Evolutionary conservation across 2,888 invertebrate genomes (phyloP).

Genomic region (Acanthosepion lycidas): DNA sequence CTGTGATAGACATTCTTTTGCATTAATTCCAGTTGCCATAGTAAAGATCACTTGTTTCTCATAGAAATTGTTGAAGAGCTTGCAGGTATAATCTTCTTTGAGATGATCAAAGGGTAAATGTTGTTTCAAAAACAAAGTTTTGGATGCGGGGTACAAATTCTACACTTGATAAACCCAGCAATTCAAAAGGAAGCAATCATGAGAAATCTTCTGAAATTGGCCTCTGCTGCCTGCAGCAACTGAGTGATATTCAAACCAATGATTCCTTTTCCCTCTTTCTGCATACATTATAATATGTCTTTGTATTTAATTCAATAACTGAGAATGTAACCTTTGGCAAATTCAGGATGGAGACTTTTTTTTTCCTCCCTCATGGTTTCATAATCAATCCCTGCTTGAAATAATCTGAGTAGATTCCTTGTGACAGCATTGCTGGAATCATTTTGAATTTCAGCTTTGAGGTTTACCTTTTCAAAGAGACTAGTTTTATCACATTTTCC

Average conservation of each 20-base stretch:
- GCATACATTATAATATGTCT: neutral
- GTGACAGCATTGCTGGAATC: too few relatives aligned
- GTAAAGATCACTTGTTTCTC: too few relatives aligned
- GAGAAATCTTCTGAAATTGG: neutral
- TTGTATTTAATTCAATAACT: neutral
- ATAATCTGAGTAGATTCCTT: neutral
- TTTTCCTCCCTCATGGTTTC: neutral
- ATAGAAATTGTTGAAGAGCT: too few relatives aligned
- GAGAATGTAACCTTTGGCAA: neutral
- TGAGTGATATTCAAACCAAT: neutral
- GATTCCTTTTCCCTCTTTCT: neutral
- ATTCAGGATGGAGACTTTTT: neutral
- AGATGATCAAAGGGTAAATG: neutral
- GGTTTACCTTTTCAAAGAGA: too few relatives aligned
- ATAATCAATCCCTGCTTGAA: neutral
- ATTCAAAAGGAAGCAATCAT: neutral
- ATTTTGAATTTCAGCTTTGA: too few relatives aligned
- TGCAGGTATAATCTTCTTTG: neutral
- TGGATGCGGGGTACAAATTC: neutral
- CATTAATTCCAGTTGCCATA: too few relatives aligned
- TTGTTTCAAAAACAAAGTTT: neutral
- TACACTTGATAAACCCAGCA: neutral
- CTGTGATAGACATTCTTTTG: too few relatives aligned
- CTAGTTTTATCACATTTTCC: too few relatives aligned
- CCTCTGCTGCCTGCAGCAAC: neutral